Evolutionary conservation across 2,113 vertebrate genomes (phyloP), one percentile per base, ranked within the genome.

Genomic region (Capreolus pygargus): DNA sequence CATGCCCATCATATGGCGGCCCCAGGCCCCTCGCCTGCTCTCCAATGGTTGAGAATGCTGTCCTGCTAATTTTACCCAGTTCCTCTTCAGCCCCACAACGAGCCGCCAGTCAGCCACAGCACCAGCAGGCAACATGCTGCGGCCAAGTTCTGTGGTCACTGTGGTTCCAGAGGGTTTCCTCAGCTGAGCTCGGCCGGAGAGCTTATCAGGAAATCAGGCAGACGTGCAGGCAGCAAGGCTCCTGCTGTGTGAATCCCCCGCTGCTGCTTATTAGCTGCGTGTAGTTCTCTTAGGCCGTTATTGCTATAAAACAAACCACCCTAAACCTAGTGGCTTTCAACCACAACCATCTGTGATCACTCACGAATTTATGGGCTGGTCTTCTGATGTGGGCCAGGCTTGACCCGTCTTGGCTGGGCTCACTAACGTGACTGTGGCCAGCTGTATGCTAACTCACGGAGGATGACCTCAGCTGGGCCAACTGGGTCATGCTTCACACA

Each of bases 101-200:
- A 54, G 28, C 50, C 5, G 1, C 57, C 55, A 10, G 10, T n/a
- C 15, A 57, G 30, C 67, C 3, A 1, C 60, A 94, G 54, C 47
- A 3, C 14, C 14, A 61, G 45, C 1, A 3, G 23, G 25, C 74
- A 58, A 55, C n/a, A 36, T 7, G 3, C 47, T 13, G 50, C 1
- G 0, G 47, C 33, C 33, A 3, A 0, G 7, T 21, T 13, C 7
- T 36, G 12, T 0, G 12, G 61, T 76, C 36, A 6, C 61, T 52
- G 33, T 1, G 7, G 25, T 43, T 54, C 47, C 52, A 36, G 28
- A 78, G 30, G 45, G 21, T 39, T 90, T 84, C 64, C 92, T 88
- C 25, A 70, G 54, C 52, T 64, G 58, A 11, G 6, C 50, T 23
- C 1, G 0, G 55, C 30, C 33, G 7, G 39, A 50, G 81, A 57